phyloP scores from a whole-genome alignment of 2,888 invertebrate genomes.

The Gibbula magus region DNA sequence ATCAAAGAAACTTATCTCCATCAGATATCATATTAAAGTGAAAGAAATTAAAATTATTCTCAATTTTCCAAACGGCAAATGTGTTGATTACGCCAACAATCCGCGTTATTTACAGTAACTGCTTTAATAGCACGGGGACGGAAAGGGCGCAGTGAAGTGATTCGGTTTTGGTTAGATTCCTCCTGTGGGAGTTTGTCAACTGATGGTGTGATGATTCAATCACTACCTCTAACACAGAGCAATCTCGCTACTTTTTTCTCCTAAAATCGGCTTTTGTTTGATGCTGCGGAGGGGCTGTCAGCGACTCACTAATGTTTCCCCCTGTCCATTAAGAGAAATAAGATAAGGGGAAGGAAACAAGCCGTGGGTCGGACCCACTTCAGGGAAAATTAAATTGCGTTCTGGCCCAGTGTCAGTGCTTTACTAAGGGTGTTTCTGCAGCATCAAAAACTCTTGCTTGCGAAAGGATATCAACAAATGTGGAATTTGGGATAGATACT shows the following conservation, averaged over 20 bases:
- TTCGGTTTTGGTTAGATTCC: neutral
- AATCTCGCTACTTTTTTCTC: neutral
- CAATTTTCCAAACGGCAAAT: neutral
- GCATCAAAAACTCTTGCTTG: neutral
- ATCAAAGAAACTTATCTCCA: no score
- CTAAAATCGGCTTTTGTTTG: slow-evolving; percentile 1
- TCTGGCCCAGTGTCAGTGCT: neutral
- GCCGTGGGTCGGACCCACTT: neutral
- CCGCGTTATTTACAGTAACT: neutral
- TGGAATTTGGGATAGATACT: neutral
- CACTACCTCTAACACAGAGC: neutral
- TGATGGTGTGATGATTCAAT: neutral
- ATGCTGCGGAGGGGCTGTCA: neutral
- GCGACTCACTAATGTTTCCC: neutral
- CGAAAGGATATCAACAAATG: neutral
- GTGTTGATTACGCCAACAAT: neutral
- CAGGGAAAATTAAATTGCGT: slow-evolving; percentile 7
- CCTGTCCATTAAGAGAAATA: neutral
- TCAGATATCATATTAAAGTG: no score
- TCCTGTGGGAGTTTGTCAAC: neutral
- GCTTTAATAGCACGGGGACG: neutral
- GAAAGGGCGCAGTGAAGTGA: neutral
- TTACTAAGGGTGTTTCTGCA: neutral
- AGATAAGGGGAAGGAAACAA: slow-evolving; percentile 5
- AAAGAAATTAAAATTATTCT: no score